Base-by-base conservation (phyloP, 2,797 vertebrate species). In the Mallotus villosus region DNA sequence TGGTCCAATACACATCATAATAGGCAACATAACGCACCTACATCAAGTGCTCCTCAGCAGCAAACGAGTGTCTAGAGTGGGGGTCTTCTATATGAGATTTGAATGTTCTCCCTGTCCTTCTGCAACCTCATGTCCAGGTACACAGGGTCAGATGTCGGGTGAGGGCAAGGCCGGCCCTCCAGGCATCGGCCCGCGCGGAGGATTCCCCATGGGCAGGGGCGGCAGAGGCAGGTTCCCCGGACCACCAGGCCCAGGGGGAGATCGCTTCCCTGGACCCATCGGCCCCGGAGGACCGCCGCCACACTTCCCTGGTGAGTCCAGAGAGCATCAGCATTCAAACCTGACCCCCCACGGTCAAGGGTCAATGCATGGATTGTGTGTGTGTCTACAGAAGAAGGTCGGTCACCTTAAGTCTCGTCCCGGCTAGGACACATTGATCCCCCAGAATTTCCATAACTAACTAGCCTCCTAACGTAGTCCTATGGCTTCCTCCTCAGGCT, bases 91-190 rank as follows among this genome's bases (percentile, higher is more conserved):
- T 46, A 34, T 57, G 53, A 24, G 53, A 58, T 63, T 67, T 46
- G 51, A 34, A n/a, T 17, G 2, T 62, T 25, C 27, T 29, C 5
- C 8, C 25, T 12, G 27, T 12, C 41, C 41, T 46, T 53, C 14
- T 73, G 14, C 25, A 1, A 22, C 51, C n/a, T 19, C 58, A 82
- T 67, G 77, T 87, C 69, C 90, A 97, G 98, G 96, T 85, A 96
- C 94, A 57, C 97, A 98, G 78, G 97, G 97, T 19, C 98, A 99
- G 80, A 99, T 99, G 98, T 99, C 98, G 69, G 98, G 98, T 32
- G 98, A 99, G 90, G 98, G 98, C 67, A 98, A 98, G 92, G 97
- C 98, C 74, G 97, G 97, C 22, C 98, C 98, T 68, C 97, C 98
- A 46, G 96, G 97, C 60, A 89, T 94, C 71, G 94, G 96, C 76